phyloP scores from a whole-genome alignment of 1,140 invertebrate species.

The Littorina saxatilis region DNA sequence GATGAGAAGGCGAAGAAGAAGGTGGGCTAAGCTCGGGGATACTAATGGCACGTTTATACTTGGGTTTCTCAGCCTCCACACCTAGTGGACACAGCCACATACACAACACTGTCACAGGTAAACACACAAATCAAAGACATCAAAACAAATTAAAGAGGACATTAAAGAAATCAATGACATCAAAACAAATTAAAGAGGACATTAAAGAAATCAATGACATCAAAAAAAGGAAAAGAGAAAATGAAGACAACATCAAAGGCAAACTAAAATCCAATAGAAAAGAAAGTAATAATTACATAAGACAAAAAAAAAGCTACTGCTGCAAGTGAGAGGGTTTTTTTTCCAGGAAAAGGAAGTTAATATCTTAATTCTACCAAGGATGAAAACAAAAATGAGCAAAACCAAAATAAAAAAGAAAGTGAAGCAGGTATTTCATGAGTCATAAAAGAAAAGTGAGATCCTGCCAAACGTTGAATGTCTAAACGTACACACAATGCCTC shows the following conservation, averaged over 20 bases:
- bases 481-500: no score
- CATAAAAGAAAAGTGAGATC: no score
- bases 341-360: background rate
- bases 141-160: background rate
- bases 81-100: background rate
- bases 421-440: no score
- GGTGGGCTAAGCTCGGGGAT: background rate
- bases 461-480: no score
- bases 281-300: background rate
- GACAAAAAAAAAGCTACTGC: constrained; percentile 3
- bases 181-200: background rate
- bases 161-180: background rate
- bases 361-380: background rate
- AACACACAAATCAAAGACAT: background rate
- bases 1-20: no score
- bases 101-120: no score
- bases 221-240: background rate
- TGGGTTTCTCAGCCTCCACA: background rate
- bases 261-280: background rate
- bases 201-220: background rate
- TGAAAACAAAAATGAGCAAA: background rate
- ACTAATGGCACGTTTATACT: constrained; percentile 15
- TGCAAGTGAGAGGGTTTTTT: background rate
- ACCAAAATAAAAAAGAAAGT: no score
- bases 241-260: background rate